Conservation (phyloP, 1,140 invertebrate genomes). For the Brachionus paranguensis region DNA sequence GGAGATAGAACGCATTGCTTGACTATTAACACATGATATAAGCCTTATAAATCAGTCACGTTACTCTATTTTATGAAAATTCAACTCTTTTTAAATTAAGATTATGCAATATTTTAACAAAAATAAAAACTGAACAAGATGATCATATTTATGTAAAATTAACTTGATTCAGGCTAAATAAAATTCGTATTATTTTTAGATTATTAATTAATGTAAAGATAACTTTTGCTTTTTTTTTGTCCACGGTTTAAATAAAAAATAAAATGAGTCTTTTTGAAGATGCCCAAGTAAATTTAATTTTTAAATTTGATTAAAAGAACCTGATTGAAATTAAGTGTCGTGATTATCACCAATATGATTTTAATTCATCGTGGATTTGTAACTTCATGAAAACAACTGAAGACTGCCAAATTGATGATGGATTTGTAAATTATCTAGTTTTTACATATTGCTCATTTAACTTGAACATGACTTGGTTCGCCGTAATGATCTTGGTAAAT, state of each 20-base stretch:
- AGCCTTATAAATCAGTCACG: too few species aligned
- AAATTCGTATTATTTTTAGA: neutral
- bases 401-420: constrained; percentile 52
- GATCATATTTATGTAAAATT: neutral
- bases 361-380: constrained; percentile 47
- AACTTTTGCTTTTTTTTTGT: neutral
- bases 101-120: neutral
- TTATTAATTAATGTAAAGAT: neutral
- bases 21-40: too few species aligned
- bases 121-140: neutral
- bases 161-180: neutral
- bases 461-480: constrained; percentile 43
- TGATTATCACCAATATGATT: constrained; percentile 45
- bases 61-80: too few species aligned
- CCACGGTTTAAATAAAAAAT: neutral
- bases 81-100: neutral
- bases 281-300: neutral
- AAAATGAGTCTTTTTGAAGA: neutral
- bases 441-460: constrained; percentile 54
- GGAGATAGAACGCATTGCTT: too few species aligned
- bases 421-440: constrained; percentile 54
- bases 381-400: constrained; percentile 50
- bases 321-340: constrained; percentile 45
- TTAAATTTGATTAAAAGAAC: neutral
- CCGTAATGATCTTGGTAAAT: constrained; percentile 49